Evolutionary conservation across 2,113 vertebrate species (phyloP).

Genomic region (Phrynocephalus versicolor): DNA sequence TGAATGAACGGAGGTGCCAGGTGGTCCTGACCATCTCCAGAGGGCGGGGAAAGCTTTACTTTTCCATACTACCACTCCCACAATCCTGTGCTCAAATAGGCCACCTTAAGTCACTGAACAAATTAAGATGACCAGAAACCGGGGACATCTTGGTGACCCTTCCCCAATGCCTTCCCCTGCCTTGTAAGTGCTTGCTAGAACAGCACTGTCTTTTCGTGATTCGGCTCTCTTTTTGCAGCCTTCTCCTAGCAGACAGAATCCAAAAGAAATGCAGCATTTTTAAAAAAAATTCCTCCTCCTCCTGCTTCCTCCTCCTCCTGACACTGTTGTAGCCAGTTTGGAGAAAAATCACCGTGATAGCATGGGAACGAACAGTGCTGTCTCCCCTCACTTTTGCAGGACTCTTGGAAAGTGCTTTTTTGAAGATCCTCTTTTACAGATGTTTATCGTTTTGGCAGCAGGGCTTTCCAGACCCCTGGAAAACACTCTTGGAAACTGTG

Average conservation of each 20-base stretch:
- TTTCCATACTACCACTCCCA: neutral
- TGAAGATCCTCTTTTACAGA: constrained; percentile 1
- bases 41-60: neutral
- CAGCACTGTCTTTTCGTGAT: neutral
- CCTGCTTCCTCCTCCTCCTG: neutral
- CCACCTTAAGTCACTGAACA: too few species aligned
- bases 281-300: too few species aligned
- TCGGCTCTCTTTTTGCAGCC: neutral
- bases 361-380: neutral
- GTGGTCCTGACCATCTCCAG: too few species aligned
- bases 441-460: constrained; percentile 14
- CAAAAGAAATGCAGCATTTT: neutral
- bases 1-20: neutral
- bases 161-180: too few species aligned
- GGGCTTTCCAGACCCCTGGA: constrained; percentile 2
- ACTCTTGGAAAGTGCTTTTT: neutral
- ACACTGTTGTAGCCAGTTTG: neutral
- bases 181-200: neutral
- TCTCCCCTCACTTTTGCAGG: neutral
- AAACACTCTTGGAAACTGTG: constrained; percentile 5
- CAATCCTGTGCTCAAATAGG: neutral
- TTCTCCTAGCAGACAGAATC: neutral
- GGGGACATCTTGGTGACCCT: too few species aligned
- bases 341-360: neutral
- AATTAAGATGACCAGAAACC: too few species aligned